These are phyloP conservation scores for Mionectes macconnelli DNA, from an alignment of 2,113 vertebrate species.

Conservation along the genomic window DNA sequence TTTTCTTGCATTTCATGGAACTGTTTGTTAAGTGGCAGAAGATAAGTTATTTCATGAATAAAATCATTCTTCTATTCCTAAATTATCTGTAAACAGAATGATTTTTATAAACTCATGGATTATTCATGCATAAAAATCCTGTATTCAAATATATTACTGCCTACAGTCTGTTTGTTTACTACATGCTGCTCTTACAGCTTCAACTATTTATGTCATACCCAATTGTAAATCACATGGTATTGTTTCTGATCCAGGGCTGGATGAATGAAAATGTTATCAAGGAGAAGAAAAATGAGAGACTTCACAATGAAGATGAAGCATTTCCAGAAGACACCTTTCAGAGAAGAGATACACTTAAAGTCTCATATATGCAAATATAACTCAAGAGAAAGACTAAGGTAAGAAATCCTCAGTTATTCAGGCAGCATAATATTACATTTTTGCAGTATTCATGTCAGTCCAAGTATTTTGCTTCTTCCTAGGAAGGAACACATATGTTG, in stretches of 20 bases:
- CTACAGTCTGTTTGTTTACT: conserved; percentile 56
- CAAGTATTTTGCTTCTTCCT: not conserved
- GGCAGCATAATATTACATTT: not conserved
- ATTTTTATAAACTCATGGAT: conserved; percentile 42
- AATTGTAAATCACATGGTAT: conserved; percentile 18
- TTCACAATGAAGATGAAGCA: not conserved
- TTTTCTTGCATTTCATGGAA: not conserved
- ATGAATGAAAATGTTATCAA: conserved; percentile 9
- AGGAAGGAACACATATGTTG: not conserved
- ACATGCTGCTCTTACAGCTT: conserved; percentile 22
- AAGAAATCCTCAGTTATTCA: not conserved
- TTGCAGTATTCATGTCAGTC: not conserved
- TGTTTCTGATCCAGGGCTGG: conserved; percentile 3
- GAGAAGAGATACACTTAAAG: not conserved
- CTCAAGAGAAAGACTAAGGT: not conserved
- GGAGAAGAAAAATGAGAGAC: not conserved
- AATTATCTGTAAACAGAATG: conserved; percentile 19
- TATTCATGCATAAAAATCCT: conserved; percentile 44
- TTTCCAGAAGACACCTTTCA: not conserved
- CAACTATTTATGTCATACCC: conserved; percentile 12
- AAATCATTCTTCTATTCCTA: conserved; percentile 6
- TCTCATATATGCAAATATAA: not conserved
- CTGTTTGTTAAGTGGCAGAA: not conserved
- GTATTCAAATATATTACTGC: conserved; percentile 44
- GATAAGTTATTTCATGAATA: not conserved